A percentile compares a stretch with the other conserved stretches of the same genome.
Conservation (phyloP, 2,888 invertebrate species). For the Nesidiocoris tenuis region DNA sequence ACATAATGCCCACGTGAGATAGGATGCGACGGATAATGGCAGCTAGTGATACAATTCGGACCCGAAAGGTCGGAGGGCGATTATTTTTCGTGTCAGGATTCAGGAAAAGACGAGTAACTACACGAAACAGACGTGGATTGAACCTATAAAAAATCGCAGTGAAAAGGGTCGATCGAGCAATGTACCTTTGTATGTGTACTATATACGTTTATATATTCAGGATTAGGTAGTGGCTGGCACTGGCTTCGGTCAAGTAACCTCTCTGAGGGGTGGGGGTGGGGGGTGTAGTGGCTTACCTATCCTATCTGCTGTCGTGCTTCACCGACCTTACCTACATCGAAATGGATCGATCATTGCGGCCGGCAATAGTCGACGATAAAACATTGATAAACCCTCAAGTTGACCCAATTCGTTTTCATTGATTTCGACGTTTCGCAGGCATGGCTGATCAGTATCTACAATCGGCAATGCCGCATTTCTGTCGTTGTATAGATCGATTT, state of each 20-base stretch:
- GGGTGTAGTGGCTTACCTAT: neutral
- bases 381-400: slow-evolving; percentile 32
- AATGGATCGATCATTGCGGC: slow-evolving; percentile 24
- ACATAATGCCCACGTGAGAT: neutral
- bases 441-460: slow-evolving; percentile 13
- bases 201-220: no score
- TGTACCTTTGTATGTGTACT: no score
- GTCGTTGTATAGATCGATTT: neutral
- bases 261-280: neutral
- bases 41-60: neutral
- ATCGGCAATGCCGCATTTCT: slow-evolving; percentile 7
- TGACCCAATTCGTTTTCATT: slow-evolving; percentile 36
- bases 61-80: neutral
- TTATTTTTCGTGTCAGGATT: no score
- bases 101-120: no score
- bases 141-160: neutral
- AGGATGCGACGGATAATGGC: neutral
- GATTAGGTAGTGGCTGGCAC: neutral
- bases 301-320: slow-evolving; percentile 11
- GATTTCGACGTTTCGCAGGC: slow-evolving; percentile 16
- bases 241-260: neutral
- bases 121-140: neutral
- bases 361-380: slow-evolving; percentile 27
- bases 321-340: slow-evolving; percentile 30
- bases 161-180: neutral